A percentile compares a stretch with the other conserved stretches of the same genome.
These are phyloP conservation scores for Calidris pugnax DNA, from an alignment of 2,113 vertebrate species.

Conservation along the genomic window DNA sequence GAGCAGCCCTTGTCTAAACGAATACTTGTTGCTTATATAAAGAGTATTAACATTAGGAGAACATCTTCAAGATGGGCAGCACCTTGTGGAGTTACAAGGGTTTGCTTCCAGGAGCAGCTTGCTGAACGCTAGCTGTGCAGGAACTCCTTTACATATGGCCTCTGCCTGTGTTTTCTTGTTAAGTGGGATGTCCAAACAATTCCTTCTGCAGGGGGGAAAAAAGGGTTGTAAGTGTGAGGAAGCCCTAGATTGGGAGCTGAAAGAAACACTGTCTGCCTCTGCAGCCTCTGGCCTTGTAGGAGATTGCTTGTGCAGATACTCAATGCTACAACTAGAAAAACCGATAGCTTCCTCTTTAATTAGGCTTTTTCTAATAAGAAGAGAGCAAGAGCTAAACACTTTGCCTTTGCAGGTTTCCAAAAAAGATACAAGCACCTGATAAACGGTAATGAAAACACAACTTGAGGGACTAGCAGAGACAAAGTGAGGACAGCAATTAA, in stretches of 20 bases:
- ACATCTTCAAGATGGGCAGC: background rate
- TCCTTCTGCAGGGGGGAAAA: background rate
- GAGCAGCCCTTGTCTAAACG: background rate
- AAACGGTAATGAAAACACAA: background rate
- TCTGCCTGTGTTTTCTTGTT: background rate
- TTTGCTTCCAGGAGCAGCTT: background rate
- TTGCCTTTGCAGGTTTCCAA: background rate
- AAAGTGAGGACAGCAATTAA: background rate
- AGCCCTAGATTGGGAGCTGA: background rate
- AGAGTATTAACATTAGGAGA: background rate
- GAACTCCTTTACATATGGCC: accelerated
- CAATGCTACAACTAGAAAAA: background rate
- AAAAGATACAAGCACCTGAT: background rate
- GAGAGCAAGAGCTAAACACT: background rate
- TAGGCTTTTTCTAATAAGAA: background rate
- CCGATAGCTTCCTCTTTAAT: background rate
- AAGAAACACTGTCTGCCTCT: background rate
- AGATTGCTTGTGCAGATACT: accelerated
- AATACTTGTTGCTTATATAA: background rate
- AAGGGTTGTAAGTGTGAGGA: background rate
- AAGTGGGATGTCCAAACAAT: background rate
- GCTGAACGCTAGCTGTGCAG: accelerated
- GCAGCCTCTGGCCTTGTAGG: background rate
- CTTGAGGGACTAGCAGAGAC: background rate
- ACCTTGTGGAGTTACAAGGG: background rate